These are phyloP conservation scores for Phortica okadai DNA, from an alignment of 2,888 invertebrate genomes.

Conservation along the genomic window DNA sequence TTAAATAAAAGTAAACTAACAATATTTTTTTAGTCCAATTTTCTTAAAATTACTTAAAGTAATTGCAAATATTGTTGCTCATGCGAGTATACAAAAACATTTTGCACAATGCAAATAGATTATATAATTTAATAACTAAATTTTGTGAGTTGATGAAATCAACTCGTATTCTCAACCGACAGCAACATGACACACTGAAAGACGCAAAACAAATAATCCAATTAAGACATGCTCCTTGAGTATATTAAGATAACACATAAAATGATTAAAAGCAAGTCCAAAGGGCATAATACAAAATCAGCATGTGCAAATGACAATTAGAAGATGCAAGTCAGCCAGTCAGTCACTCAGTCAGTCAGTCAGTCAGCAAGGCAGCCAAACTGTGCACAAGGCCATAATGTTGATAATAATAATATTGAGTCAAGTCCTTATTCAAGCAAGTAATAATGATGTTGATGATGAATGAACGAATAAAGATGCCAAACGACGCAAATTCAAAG, in stretches of 20 bases:
- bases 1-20: no score
- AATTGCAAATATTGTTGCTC: background rate
- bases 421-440: background rate
- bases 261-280: constrained; percentile 30
- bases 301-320: background rate
- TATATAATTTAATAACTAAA: constrained; percentile 26
- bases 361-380: background rate
- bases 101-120: constrained; percentile 13
- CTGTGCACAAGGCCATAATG: constrained; percentile 4
- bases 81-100: background rate
- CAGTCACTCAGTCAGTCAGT: background rate
- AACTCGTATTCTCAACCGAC: background rate
- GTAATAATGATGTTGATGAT: background rate
- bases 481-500: constrained; percentile 20
- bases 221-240: constrained; percentile 28
- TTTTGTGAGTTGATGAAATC: constrained; percentile 23
- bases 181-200: background rate
- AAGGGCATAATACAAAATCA: constrained; percentile 16
- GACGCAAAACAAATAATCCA: constrained; percentile 28
- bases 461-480: background rate
- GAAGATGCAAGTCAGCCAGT: background rate
- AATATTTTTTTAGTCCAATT: background rate
- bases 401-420: constrained; percentile 3
- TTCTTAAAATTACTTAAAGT: background rate
- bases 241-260: constrained; percentile 29